Evolutionary conservation across 2,797 vertebrate genomes (phyloP).

Genomic region (Numenius phaeopus): DNA sequence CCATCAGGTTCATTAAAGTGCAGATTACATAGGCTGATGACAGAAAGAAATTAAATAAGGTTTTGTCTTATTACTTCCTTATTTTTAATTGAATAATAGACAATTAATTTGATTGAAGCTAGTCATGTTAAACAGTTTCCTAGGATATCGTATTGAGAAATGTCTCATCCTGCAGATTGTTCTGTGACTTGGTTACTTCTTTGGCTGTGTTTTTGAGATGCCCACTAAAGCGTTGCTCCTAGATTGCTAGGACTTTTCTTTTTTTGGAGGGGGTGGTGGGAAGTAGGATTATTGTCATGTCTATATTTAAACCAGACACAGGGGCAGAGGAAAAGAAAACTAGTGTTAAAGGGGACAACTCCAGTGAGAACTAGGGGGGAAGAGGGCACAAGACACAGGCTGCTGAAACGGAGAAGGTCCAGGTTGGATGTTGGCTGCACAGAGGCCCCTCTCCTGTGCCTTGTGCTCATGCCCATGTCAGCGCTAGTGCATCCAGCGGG

Average conservation of each 20-base stretch:
- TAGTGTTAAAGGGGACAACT: not conserved
- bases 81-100: constrained; percentile 63
- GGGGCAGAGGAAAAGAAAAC: not conserved
- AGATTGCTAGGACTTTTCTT: not conserved
- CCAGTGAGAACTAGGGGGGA: not conserved
- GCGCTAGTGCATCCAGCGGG: not conserved
- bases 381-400: not conserved
- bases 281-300: not conserved
- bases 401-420: not conserved
- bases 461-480: fast-evolving
- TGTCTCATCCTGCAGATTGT: not conserved
- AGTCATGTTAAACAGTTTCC: constrained; percentile 25
- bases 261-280: not conserved
- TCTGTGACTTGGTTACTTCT: not conserved
- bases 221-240: not conserved
- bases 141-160: constrained; percentile 5
- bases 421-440: not conserved
- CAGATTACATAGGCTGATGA: constrained; percentile 61
- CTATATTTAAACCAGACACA: not conserved
- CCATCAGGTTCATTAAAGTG: constrained; percentile 53
- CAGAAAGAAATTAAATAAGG: constrained; percentile 69
- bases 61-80: constrained; percentile 70
- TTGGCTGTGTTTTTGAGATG: not conserved
- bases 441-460: not conserved
- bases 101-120: constrained; percentile 52